phyloP scores from a whole-genome alignment of 2,113 vertebrate species.

The Furnarius figulus region DNA sequence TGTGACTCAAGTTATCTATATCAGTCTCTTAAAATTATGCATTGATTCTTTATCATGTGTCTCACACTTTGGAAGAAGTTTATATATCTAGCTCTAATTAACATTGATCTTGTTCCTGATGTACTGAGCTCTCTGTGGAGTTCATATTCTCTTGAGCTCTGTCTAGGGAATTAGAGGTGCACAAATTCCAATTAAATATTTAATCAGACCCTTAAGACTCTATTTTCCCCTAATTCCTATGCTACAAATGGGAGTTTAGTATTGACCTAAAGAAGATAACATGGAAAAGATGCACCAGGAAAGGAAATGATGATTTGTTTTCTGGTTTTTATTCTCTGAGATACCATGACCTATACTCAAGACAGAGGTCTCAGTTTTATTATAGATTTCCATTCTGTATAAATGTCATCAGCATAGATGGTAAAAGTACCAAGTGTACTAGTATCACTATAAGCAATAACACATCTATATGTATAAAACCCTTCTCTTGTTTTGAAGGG shows the following conservation, averaged over 20 bases:
- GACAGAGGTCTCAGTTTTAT: not conserved
- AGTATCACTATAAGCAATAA: not conserved
- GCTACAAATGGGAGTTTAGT: not conserved
- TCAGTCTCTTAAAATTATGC: constrained; percentile 5
- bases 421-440: not conserved
- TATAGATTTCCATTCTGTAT: not conserved
- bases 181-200: not conserved
- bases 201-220: not conserved
- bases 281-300: not conserved
- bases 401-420: not conserved
- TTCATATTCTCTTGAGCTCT: not conserved
- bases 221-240: not conserved
- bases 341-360: not conserved
- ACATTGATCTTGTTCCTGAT: constrained; percentile 19
- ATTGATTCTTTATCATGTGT: constrained; percentile 11
- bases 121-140: not conserved
- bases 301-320: not conserved
- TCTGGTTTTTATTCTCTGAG: not conserved
- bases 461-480: not conserved
- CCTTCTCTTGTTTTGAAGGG: not conserved
- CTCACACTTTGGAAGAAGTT: not conserved
- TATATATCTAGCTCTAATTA: constrained; percentile 39
- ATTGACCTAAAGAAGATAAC: not conserved
- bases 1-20: not conserved
- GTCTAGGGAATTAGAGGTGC: not conserved